phyloP scores from a whole-genome alignment of 2,113 vertebrate species.

The Crotalus horridus region DNA sequence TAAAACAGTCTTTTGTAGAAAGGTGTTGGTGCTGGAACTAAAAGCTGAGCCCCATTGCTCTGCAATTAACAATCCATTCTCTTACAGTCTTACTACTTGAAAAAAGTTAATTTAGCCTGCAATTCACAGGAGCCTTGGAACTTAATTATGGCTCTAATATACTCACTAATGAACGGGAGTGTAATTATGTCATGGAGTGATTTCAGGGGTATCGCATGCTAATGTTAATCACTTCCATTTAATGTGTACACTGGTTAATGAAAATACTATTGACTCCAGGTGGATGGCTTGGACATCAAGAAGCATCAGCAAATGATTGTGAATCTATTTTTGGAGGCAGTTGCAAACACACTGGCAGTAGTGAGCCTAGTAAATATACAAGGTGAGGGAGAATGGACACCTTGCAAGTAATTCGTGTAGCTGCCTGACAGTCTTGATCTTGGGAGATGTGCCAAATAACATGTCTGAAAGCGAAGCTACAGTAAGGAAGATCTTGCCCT shows the following conservation, averaged over 20 bases:
- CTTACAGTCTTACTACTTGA: background rate
- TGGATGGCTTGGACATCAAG: background rate
- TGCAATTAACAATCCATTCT: background rate
- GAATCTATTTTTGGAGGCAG: background rate
- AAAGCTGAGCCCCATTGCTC: background rate
- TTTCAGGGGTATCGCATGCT: conserved; percentile 43
- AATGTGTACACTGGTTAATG: conserved; percentile 34
- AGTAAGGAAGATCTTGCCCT: background rate
- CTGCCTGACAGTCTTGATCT: background rate
- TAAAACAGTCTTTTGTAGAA: background rate
- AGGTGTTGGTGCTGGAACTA: background rate
- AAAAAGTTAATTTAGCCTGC: conserved; percentile 30
- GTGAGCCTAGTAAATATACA: background rate
- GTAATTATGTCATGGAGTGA: conserved; percentile 48
- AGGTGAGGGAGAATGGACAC: background rate
- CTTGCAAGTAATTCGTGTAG: background rate
- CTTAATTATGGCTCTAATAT: conserved; percentile 57
- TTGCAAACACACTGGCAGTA: background rate
- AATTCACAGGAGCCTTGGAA: conserved; percentile 18
- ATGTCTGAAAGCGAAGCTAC: background rate
- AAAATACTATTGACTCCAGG: background rate
- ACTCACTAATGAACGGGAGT: conserved; percentile 53
- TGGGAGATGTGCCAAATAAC: background rate
- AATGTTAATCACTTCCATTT: conserved; percentile 46
- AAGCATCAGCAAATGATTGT: background rate